Percentiles rank a stretch among this genome's conserved stretches.
Conservation (phyloP, 2,797 vertebrate genomes). For the Enteromius afrohamiltoni region DNA sequence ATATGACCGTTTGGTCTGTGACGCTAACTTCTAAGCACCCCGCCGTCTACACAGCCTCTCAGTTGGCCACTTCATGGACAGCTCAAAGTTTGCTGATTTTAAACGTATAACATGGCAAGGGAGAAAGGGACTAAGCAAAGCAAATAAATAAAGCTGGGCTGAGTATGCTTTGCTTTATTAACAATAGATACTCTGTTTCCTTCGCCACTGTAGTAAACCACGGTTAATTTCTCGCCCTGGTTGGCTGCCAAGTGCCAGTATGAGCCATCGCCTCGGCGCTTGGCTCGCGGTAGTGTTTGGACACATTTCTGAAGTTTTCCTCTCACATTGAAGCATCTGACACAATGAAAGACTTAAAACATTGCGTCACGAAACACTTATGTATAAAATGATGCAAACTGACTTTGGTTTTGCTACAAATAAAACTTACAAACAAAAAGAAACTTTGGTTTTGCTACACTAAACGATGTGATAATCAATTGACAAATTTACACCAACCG, state of each 20-base stretch:
- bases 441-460: neutral
- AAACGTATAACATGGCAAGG: neutral
- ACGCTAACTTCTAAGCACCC: neutral
- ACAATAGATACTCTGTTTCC: conserved; percentile 58
- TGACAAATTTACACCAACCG: too few species aligned
- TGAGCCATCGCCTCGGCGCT: conserved; percentile 43
- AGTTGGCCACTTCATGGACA: neutral
- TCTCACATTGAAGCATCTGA: conserved; percentile 25
- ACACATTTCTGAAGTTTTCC: conserved; percentile 55
- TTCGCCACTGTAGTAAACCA: conserved; percentile 42
- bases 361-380: neutral
- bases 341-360: conserved; percentile 1
- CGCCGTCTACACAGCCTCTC: neutral
- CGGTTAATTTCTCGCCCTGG: conserved; percentile 49
- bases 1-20: neutral
- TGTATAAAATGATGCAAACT: neutral
- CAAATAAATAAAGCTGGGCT: conserved; percentile 44
- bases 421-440: too few species aligned
- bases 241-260: conserved; percentile 47
- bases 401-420: neutral
- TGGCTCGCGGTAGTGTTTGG: conserved; percentile 51
- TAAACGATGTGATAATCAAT: neutral
- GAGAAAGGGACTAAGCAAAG: conserved; percentile 11
- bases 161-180: conserved; percentile 53
- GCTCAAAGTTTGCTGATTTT: neutral